Base-by-base conservation (phyloP, 2,888 invertebrate genomes). In the Perdita meconis region DNA sequence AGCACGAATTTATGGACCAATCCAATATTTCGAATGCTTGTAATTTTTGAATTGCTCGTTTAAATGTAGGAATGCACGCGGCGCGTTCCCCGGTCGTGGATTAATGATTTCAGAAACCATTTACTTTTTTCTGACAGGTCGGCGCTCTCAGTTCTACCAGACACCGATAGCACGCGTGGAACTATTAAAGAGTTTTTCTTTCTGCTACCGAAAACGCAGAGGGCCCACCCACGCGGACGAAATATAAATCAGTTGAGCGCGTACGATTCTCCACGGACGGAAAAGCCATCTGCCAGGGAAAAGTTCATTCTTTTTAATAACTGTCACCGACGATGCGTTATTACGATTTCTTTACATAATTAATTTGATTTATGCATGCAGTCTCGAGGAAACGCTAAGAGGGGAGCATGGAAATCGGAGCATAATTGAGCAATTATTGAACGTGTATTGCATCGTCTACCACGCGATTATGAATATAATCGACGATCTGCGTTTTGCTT, bases 331-430 rank as follows among this genome's bases (percentile, higher is more conserved):
- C 65, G 38, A 47, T 56, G 77, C 60, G 47, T 72, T 67, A 70
- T 77, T 78, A 76, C 71, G 53, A 55, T 56, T 78, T 57, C 67
- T 61, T 63, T 57, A 66, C 77, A 65, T 85, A 86, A 82, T 87
- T 87, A 84, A 82, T 79, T 79, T 87, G 87, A 87, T 87, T 86
- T 86, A 87, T 86, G 81, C 47, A 51, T 12, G 26, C 19, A 1
- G 2, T 1, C 42, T 5, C 13, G 13, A 13, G 10, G 36, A 24
- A 30, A 50, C 47, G 22, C 50, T 34, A 57, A 65, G n/a, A n/a
- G 19, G 10, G 24, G 36, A 10, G 10, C 13, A 19, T 12, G 30
- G 30, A 16, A 38, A 38, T 59, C 40, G 6, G 12, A 36, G 38
- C 16, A 24, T 10, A 6, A 24, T 50, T 10, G 19, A 0, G 12